Evolutionary conservation across 1,140 invertebrate genomes (phyloP), one percentile per base, ranked within the genome.

Genomic region (Pachypeltis micranthus): DNA sequence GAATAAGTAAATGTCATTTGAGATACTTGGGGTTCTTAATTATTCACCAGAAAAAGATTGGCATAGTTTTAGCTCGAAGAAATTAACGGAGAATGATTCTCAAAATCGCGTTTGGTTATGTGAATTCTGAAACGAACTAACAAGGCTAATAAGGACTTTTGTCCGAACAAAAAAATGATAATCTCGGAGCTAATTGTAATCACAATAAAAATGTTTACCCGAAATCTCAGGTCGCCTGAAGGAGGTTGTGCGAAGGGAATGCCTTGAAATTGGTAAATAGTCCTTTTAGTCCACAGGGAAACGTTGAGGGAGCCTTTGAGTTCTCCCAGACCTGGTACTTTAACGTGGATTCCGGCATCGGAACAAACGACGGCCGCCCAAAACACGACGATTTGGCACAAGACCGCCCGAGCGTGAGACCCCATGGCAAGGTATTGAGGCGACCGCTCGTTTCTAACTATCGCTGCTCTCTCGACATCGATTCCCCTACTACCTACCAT

Each of bases 171-270:
- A n/a, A n/a, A n/a, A n/a, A n/a, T n/a, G n/a, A n/a, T n/a, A n/a
- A n/a, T n/a, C n/a, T n/a, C n/a, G n/a, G n/a, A n/a, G n/a, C n/a
- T n/a, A n/a, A n/a, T n/a, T n/a, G n/a, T n/a, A n/a, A n/a, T n/a
- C n/a, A n/a, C n/a, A n/a, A n/a, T n/a, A n/a, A n/a, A 39, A 39
- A 16, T 39, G 19, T 24, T 62, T 63, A 74, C 74, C 67, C 69
- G 68, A 61, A 78, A 77, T 16, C 76, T 65, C 14, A 73, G 66
- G 10, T 68, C 47, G 14, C 71, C 73, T 10, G 74, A 58, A 3
- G 76, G 76, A 16, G 76, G 70, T 57, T 71, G 65, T 14, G 76
- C 76, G 63, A 73, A 78, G 0, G 76, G 76, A 54, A 78, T 73
- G 16, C 75, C 75, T 21, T 73, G 69, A 64, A 75, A 78, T 44